Evolutionary conservation across 2,113 vertebrate species (phyloP).

Genomic region (Campylomormyrus tamandua): DNA sequence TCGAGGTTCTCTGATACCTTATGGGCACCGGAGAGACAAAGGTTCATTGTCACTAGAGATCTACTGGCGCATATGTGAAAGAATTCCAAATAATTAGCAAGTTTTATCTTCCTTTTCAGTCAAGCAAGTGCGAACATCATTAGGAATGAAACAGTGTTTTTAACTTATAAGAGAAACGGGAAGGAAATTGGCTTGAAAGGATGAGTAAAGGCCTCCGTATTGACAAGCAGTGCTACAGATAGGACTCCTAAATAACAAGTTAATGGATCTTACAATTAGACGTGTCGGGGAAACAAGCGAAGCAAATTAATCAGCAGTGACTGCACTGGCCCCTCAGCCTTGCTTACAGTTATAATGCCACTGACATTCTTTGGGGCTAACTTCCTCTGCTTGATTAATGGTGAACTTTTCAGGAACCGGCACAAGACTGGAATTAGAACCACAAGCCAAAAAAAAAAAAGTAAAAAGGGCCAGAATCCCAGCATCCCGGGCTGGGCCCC

Average conservation of each 20-base stretch:
- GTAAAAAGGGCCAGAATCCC: conserved; percentile 55
- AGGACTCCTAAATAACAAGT: conserved; percentile 51
- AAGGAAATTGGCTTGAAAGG: background rate
- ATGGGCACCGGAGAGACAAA: background rate
- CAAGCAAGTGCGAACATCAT: conserved; percentile 26
- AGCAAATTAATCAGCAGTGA: conserved; percentile 60
- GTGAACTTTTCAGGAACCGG: conserved; percentile 59
- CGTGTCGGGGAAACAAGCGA: conserved; percentile 47
- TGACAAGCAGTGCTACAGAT: conserved; percentile 47
- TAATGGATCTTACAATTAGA: conserved; percentile 58
- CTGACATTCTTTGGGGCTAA: conserved; percentile 42
- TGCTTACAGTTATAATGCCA: conserved; percentile 31
- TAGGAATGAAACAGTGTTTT: conserved; percentile 17
- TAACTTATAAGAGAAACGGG: conserved; percentile 4
- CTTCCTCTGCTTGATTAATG: conserved; percentile 65
- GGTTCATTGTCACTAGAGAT: background rate
- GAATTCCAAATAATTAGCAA: background rate
- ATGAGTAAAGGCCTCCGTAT: conserved; percentile 33
- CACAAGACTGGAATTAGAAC: conserved; percentile 61
- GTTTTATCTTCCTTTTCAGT: conserved; percentile 22
- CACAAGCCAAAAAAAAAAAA: conserved; percentile 36
- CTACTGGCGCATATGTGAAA: background rate
- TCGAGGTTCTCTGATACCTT: background rate
- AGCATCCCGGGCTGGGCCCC: conserved; percentile 53
- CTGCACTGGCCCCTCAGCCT: conserved; percentile 37